Evolutionary conservation across 2,113 vertebrate species (phyloP), one percentile per base, ranked within the genome.

Genomic region (Cinclus mexicanus): DNA sequence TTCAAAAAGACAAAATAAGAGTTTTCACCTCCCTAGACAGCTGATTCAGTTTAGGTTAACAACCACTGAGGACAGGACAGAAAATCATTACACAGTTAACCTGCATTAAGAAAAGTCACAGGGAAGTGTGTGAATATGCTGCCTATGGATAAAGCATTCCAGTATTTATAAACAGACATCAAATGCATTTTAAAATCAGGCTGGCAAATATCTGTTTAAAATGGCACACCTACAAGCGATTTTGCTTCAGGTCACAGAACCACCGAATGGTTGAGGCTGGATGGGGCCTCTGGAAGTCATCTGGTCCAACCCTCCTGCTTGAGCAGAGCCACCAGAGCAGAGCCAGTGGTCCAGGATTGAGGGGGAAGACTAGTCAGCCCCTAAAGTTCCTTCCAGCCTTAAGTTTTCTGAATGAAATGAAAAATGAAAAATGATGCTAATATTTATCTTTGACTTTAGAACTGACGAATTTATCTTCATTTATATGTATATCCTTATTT

Each of bases 21-120:
- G 4, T 35, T 79, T 46, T 87, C 9, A 68, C 0, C 0, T 35
- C 56, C 25, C 18, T 39, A 47, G 26, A 26, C 0, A 1, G 5
- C 4, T 81, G 41, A 9, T 90, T 23, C 11, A 39, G 8, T 60
- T 63, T 20, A 42, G 13, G 55, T 72, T 60, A 56, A 74, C 26
- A 65, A 35, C 31, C 19, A 29, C 35, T 44, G 60, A 78, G 7
- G 4, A 25, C 0, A 56, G 13, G 26, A 47, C 18, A 84, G 33
- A 77, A 72, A 81, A 37, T 33, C 15, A 20, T 50, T 23, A 33
- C 14, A 35, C 12, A 10, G 5, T 25, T 77, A 56, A 56, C 22
- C 21, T 41, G 14, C n/a, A 57, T 29, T 49, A 61, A 60, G 74
- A 55, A 57, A 84, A 74, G 61, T 4, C 44, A 44, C 1, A 7